These are phyloP conservation scores for Macrotrachela quadricornifera DNA, from an alignment of 1,140 invertebrate genomes.

Conservation along the genomic window DNA sequence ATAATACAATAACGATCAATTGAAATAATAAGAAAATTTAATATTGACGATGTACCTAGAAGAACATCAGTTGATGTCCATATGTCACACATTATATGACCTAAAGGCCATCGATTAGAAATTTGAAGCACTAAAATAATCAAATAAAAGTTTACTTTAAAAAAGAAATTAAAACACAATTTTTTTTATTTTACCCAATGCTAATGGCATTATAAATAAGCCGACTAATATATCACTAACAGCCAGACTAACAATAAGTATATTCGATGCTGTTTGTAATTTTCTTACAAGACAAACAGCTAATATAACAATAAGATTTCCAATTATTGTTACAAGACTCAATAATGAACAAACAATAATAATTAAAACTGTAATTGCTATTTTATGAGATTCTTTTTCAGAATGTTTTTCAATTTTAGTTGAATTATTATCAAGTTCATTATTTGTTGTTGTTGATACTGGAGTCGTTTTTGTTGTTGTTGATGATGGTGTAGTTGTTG, in stretches of 20 bases:
- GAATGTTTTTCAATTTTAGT: no score
- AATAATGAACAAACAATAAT: no score
- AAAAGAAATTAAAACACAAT: no score
- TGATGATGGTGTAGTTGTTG: no score
- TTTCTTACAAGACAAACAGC: slow-evolving; percentile 32
- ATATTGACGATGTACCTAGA: slow-evolving; percentile 35
- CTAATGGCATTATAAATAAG: slow-evolving; percentile 45
- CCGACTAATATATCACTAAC: slow-evolving; percentile 52
- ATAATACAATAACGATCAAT: slow-evolving; percentile 37
- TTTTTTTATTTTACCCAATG: slow-evolving; percentile 10
- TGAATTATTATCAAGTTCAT: no score
- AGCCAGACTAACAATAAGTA: slow-evolving; percentile 47
- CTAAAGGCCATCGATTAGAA: slow-evolving; percentile 27
- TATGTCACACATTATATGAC: slow-evolving; percentile 29
- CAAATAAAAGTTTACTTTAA: no score
- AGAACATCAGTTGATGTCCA: slow-evolving; percentile 35
- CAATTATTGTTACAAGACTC: slow-evolving; percentile 12
- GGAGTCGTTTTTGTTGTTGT: no score
- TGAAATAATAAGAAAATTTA: slow-evolving; percentile 36
- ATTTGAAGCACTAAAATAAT: no score
- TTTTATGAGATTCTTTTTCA: no score
- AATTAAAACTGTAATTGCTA: no score
- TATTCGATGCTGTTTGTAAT: slow-evolving; percentile 41
- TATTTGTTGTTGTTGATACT: no score
- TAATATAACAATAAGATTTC: slow-evolving; percentile 34